Conservation (phyloP, 64 coral and sea anemone genomes). For the Astreopora myriophthalma region DNA sequence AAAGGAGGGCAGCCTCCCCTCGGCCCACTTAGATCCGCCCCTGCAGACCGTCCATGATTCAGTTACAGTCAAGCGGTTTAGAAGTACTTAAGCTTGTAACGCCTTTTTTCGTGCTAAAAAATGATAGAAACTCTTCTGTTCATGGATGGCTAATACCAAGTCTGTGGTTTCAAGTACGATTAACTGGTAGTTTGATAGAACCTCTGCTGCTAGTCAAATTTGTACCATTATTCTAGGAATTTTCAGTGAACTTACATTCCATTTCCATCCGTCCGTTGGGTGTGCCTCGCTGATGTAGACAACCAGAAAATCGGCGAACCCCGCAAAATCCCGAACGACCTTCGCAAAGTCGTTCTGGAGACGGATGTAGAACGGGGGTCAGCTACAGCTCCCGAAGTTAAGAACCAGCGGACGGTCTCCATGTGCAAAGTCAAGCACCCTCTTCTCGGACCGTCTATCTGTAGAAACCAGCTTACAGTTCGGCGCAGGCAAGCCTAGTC, state of each 20-base stretch:
- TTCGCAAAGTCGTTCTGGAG: constrained; percentile 68
- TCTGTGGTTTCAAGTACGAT: no score
- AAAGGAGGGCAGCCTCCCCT: no score
- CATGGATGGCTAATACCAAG: no score
- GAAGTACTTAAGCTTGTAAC: not conserved
- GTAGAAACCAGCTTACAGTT: constrained; percentile 35
- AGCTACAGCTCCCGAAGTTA: constrained; percentile 78
- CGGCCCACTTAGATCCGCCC: no score
- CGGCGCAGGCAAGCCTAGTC: constrained; percentile 21
- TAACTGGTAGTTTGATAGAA: no score
- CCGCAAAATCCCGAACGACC: constrained; percentile 63
- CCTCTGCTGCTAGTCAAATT: no score
- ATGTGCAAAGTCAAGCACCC: constrained; percentile 14
- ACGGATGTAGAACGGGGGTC: constrained; percentile 74
- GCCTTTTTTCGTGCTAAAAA: not conserved
- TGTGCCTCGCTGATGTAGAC: constrained; percentile 79
- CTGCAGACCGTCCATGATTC: no score
- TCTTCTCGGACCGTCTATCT: not conserved
- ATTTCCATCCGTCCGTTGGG: constrained; percentile 63
- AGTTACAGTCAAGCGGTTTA: not conserved
- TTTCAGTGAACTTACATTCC: constrained; percentile 54
- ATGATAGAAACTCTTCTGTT: no score
- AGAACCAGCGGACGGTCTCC: constrained; percentile 63
- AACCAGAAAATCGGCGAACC: constrained; percentile 69
- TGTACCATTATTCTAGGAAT: no score